Evolutionary conservation across 2,113 vertebrate species (phyloP).

Genomic region (Macquaria ambigua): DNA sequence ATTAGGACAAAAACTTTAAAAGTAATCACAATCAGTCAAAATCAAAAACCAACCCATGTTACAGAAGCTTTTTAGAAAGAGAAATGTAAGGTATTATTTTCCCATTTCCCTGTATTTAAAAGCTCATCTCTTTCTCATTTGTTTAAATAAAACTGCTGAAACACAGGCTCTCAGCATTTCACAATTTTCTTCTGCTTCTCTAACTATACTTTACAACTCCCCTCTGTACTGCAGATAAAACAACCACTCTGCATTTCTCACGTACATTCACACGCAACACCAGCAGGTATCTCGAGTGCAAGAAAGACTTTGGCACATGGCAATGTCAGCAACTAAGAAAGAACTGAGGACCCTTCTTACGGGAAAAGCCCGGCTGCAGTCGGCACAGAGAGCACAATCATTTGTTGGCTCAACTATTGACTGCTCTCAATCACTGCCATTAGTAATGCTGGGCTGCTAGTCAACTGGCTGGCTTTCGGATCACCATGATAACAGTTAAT

Average conservation of each 20-base stretch:
- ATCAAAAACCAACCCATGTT: not conserved
- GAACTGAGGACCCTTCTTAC: slow-evolving; percentile 3
- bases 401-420: slow-evolving; percentile 52
- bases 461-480: slow-evolving; percentile 65
- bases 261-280: slow-evolving; percentile 28
- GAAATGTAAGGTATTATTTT: slow-evolving; percentile 3
- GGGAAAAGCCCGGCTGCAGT: slow-evolving; percentile 15
- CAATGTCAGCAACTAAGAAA: slow-evolving; percentile 23
- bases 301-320: slow-evolving; percentile 20
- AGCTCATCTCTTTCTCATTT: slow-evolving; percentile 1
- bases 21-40: no score
- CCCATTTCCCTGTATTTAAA: not conserved
- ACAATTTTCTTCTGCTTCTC: slow-evolving; percentile 4
- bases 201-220: slow-evolving; percentile 28
- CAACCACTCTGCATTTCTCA: slow-evolving; percentile 35
- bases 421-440: slow-evolving; percentile 52
- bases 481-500: slow-evolving; percentile 72
- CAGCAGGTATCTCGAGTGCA: slow-evolving; percentile 25
- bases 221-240: slow-evolving; percentile 40
- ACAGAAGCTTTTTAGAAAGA: not conserved
- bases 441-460: slow-evolving; percentile 50
- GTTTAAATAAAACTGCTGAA: slow-evolving; percentile 16
- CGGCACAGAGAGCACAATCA: slow-evolving; percentile 29
- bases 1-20: not conserved
- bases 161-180: not conserved